Conservation (phyloP, 2,797 vertebrate species). For the Chelonia mydas region DNA sequence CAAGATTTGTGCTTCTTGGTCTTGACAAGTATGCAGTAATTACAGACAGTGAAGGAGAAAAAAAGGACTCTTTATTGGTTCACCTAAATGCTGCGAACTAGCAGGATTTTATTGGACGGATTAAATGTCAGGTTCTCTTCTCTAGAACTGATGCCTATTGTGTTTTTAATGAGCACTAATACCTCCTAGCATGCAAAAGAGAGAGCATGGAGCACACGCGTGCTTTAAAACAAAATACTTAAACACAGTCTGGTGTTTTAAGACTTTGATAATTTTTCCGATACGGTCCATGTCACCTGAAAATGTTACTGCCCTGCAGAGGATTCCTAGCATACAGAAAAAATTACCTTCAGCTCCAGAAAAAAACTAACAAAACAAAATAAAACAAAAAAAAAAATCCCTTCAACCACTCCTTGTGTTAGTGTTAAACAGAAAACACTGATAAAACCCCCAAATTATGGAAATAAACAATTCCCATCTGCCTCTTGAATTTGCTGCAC, state of each 20-base stretch:
- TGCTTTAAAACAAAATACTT: constrained; percentile 37
- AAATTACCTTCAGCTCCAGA: constrained; percentile 4
- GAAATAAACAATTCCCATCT: background rate
- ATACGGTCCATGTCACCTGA: background rate
- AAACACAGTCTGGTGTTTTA: background rate
- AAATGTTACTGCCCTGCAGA: background rate
- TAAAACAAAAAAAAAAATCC: no score
- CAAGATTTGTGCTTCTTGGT: constrained; percentile 13
- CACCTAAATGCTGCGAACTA: constrained; percentile 33
- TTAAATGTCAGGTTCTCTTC: constrained; percentile 49
- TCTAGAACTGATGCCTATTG: constrained; percentile 27
- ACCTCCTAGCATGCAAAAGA: constrained; percentile 36
- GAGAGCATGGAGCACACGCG: constrained; percentile 2
- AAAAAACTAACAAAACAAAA: background rate
- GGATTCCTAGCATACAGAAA: background rate
- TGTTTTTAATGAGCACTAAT: constrained; percentile 43
- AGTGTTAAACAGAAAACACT: background rate
- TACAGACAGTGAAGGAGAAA: constrained; percentile 42
- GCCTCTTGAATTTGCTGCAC: background rate
- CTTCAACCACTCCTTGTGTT: background rate
- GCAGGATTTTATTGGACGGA: constrained; percentile 20
- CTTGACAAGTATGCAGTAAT: constrained; percentile 38
- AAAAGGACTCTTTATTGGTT: background rate
- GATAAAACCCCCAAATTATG: background rate
- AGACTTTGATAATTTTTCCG: constrained; percentile 7